Evolutionary conservation across 2,113 vertebrate genomes (phyloP), one percentile per base, ranked within the genome.

Genomic region (Pelodiscus sinensis): DNA sequence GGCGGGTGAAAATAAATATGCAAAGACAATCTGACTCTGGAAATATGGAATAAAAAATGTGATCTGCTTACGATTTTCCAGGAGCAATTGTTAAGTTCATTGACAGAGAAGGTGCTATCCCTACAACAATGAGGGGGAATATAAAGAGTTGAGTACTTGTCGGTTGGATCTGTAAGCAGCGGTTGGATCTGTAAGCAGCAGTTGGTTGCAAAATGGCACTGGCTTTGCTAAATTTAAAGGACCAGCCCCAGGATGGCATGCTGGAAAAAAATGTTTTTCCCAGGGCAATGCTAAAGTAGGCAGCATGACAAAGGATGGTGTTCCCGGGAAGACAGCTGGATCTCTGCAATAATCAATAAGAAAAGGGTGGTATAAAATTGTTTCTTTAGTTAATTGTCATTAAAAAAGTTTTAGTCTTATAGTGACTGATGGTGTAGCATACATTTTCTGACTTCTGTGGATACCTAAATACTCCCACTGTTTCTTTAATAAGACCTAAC

Each of bases 181-280:
- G 54, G 1, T 8, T 38, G 5, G 77, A 86, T 55, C 11, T 16
- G 6, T 10, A 2, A 6, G 25, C 90, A 86, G 73, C 50, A 56
- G 14, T 2, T 84, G 85, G 51, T 62, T 31, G 31, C 31, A 62
- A 12, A 50, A 86, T 77, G 0, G 79, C 62, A 25, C 73, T 75
- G 6, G 29, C 81, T 27, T 7, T 88, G 85, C 52, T 35, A 71
- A 88, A 80, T 90, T 75, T 38, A 29, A 81, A 71, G 12, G 82
- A 1, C n/a, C 2, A 79, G 54, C 54, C 27, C 54, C 9, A 52
- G 12, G 55, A 88, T 77, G 85, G 3, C 29, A 80, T 68, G 51
- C 29, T 14, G 77, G n/a, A 13, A 80, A 80, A 62, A 81, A 44
- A 44, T 44, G 44, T 87, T 16, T 19, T 54, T n/a, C 19, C 44